A percentile compares a stretch with the other conserved stretches of the same genome.
Conservation (phyloP, 1,140 invertebrate species). For the Lineus longissimus region DNA sequence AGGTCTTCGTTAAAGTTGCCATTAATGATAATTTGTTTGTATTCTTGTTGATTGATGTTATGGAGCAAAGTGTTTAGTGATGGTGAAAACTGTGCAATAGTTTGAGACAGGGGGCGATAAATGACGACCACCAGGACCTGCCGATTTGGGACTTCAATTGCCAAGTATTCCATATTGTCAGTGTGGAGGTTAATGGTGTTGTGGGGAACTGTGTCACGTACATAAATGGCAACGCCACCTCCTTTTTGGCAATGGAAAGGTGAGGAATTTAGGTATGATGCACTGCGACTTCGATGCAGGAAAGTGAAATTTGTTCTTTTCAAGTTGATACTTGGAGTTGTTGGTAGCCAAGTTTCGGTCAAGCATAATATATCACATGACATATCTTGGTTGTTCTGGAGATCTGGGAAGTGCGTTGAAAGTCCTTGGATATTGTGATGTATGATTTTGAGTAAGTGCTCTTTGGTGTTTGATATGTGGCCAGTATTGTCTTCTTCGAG, state of each 20-base stretch:
- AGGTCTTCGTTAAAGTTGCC: slow-evolving; percentile 2
- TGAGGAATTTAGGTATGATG: not conserved
- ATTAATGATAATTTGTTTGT: not conserved
- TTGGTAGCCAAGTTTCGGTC: not conserved
- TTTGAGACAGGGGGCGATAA: not conserved
- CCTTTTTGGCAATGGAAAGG: not conserved
- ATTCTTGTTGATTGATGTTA: not conserved
- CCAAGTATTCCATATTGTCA: not conserved
- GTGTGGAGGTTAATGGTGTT: not conserved
- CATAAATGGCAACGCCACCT: not conserved
- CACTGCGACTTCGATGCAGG: not conserved
- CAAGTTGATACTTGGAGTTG: not conserved
- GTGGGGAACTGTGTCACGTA: not conserved
- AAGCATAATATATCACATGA: not conserved
- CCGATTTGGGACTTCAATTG: not conserved
- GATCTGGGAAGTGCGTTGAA: not conserved
- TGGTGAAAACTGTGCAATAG: not conserved
- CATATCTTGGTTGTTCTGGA: not conserved
- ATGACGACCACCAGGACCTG: not conserved
- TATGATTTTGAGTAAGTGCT: not conserved
- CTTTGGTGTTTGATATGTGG: not conserved
- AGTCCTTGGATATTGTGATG: not conserved
- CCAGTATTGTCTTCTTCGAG: not conserved
- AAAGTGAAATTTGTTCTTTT: not conserved
- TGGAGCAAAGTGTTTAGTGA: not conserved